phyloP scores from a whole-genome alignment of 2,797 vertebrate genomes.

The Otolemur crassicaudatus region DNA sequence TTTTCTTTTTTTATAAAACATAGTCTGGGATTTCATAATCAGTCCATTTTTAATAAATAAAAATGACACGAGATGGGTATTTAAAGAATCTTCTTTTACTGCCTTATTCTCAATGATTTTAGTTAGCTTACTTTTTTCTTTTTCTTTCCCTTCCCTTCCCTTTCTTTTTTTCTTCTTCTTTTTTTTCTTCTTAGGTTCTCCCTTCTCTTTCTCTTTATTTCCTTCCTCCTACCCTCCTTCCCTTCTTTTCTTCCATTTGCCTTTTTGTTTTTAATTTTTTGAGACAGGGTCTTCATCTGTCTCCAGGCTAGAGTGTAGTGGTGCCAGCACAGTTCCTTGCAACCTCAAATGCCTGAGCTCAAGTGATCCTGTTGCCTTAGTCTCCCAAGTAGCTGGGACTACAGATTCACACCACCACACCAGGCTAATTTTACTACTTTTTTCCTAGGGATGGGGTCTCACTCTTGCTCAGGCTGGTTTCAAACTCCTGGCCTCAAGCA shows the following conservation, averaged over 20 bases:
- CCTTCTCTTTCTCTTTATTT: too few relatives aligned
- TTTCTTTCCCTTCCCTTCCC: too few relatives aligned
- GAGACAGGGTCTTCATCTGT: neutral
- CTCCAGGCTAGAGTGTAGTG: neutral
- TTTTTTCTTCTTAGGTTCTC: too few relatives aligned
- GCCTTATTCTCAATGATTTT: slow-evolving; percentile 26
- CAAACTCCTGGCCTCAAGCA: neutral
- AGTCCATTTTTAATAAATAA: slow-evolving; percentile 33
- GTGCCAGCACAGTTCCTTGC: neutral
- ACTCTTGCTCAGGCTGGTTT: neutral
- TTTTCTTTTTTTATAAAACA: neutral
- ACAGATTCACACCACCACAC: neutral
- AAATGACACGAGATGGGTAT: neutral
- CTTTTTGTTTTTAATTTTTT: neutral
- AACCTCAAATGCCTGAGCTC: neutral
- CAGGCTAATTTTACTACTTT: neutral
- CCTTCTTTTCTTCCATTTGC: too few relatives aligned
- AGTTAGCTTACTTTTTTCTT: neutral
- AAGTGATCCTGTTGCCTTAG: neutral
- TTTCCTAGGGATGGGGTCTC: neutral
- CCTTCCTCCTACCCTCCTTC: too few relatives aligned
- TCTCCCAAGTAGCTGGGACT: neutral
- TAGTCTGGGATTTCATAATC: neutral
- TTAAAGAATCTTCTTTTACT: neutral
- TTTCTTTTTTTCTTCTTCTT: too few relatives aligned